phyloP scores from a whole-genome alignment of 2,888 invertebrate species.

The Monoplex corrugatus region DNA sequence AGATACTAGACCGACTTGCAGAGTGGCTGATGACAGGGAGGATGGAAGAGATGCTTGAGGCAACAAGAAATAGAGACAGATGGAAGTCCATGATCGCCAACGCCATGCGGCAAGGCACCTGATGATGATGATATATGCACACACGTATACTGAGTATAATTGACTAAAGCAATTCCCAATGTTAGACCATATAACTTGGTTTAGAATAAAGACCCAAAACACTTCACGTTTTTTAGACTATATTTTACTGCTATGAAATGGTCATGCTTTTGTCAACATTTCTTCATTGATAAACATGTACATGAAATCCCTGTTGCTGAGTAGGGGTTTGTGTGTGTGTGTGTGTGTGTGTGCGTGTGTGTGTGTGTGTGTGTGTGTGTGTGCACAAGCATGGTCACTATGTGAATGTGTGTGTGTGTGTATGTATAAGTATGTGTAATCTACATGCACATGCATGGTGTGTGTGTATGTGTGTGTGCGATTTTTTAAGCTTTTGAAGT shows the following conservation, averaged over 20 bases:
- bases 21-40: too few relatives aligned
- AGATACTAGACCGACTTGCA: too few relatives aligned
- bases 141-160: too few relatives aligned
- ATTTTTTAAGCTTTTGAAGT: not conserved
- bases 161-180: too few relatives aligned
- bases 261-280: not conserved
- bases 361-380: not conserved
- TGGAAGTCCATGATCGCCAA: too few relatives aligned
- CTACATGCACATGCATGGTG: too few relatives aligned
- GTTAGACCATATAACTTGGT: too few relatives aligned
- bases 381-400: not conserved
- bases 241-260: not conserved
- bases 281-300: not conserved
- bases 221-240: not conserved
- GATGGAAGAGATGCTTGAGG: too few relatives aligned
- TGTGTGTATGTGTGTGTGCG: not conserved
- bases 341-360: not conserved
- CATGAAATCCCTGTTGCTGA: not conserved
- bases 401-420: not conserved
- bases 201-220: not conserved
- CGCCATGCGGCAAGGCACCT: too few relatives aligned
- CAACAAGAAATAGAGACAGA: too few relatives aligned
- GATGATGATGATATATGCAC: too few relatives aligned
- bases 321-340: not conserved
- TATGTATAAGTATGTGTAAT: not conserved